phyloP scores from a whole-genome alignment of 1,140 invertebrate genomes.

The Micrasema minimum region DNA sequence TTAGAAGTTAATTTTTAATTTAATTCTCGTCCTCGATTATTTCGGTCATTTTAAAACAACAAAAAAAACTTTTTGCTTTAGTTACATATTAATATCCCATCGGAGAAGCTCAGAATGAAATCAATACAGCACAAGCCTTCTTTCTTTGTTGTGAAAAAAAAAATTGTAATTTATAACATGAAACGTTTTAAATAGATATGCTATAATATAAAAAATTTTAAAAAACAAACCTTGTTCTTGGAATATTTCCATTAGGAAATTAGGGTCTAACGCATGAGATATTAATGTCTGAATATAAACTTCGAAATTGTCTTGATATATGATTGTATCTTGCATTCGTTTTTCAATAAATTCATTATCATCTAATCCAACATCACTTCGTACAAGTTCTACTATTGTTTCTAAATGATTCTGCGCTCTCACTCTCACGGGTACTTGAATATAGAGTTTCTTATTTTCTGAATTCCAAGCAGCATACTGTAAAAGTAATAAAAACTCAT shows the following conservation, averaged over 20 bases:
- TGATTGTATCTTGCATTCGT: constrained; percentile 78
- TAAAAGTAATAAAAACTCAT: constrained; percentile 53
- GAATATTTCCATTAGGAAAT: constrained; percentile 89
- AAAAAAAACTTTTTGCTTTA: too few relatives aligned
- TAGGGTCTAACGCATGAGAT: constrained; percentile 88
- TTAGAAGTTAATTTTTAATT: too few relatives aligned
- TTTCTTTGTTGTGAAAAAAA: too few relatives aligned
- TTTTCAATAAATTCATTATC: constrained; percentile 79
- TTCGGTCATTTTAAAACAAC: too few relatives aligned
- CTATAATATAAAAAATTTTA: neutral
- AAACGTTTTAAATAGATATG: too few relatives aligned
- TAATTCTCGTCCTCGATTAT: too few relatives aligned
- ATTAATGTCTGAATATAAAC: constrained; percentile 91
- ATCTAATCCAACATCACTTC: constrained; percentile 76
- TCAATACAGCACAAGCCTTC: too few relatives aligned
- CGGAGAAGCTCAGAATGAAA: too few relatives aligned
- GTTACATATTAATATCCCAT: too few relatives aligned
- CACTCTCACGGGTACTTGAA: constrained; percentile 79
- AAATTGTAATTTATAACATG: too few relatives aligned
- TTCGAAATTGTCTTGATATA: constrained; percentile 88
- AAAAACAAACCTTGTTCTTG: constrained; percentile 81
- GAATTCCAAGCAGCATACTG: constrained; percentile 85
- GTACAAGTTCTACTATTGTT: constrained; percentile 83
- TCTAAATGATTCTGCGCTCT: constrained; percentile 77
- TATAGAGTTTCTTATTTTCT: constrained; percentile 81